Conservation (phyloP, 2,113 vertebrate species). For the Mungos mungo region DNA sequence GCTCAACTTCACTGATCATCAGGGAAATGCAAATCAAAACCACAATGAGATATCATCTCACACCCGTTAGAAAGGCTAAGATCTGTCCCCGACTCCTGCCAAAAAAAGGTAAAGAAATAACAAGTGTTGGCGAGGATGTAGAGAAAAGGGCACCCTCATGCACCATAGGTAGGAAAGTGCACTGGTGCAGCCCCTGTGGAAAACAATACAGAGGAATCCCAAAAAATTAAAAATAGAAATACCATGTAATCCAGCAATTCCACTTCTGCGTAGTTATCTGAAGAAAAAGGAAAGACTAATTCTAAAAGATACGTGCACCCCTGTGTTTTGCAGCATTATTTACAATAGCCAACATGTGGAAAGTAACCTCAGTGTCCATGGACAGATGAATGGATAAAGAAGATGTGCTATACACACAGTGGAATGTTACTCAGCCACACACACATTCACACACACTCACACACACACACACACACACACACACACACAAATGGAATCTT, state of each 20-base stretch:
- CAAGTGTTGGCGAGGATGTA: background rate
- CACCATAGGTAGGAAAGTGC: background rate
- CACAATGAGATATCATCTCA: background rate
- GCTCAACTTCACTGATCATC: background rate
- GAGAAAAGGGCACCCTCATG: background rate
- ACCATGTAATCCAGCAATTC: background rate
- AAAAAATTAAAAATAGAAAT: background rate
- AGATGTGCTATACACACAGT: background rate
- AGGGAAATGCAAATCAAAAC: background rate
- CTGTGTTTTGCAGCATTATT: background rate
- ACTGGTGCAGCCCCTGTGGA: background rate
- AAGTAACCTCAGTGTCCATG: background rate
- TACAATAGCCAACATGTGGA: background rate
- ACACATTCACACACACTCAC: too few species aligned
- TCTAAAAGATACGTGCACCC: background rate
- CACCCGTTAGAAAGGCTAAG: background rate
- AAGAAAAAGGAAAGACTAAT: background rate
- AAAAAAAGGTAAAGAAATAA: background rate
- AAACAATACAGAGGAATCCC: background rate
- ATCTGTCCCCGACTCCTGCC: background rate
- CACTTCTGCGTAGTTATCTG: background rate
- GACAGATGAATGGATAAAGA: background rate
- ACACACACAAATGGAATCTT: background rate
- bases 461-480: too few species aligned
- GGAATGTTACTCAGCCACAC: background rate